Evolutionary conservation across 2,888 invertebrate genomes (phyloP), one percentile per base, ranked within the genome.

Genomic region (Rhyacophila evoluta): DNA sequence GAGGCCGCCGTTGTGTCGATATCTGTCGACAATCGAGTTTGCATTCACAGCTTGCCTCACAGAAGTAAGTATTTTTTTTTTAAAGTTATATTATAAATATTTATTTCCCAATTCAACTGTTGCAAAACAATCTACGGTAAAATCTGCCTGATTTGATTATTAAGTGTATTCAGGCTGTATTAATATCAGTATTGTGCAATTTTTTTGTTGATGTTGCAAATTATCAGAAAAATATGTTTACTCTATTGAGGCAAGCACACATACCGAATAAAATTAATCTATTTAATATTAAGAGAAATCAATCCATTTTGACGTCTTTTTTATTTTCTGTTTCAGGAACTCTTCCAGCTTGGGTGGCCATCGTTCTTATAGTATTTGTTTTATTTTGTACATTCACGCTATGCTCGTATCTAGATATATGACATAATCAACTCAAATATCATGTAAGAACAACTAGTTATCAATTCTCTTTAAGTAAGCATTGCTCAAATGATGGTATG

Each of bases 1-100:
- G 96, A 96, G 87, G 95, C 97, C 75, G 97, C 97, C 67, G 94
- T 98, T 83, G 91, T 98, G 83, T 97, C 97, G 86, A 97, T 98
- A 85, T 98, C 98, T 28, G 97, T 98, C 38, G 98, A 98, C 91
- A 98, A 98, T 89, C 94, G 94, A 88, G 93, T 97, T 83, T 94
- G 95, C 86, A 94, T 97, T 85, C 97, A 97, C 89, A 94, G 94
- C 85, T 91, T 97, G 88, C 95, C 95, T 72, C 92, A 92, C 85
- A 91, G 94, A 88, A 92, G 96, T 96, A 86, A 92, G 94, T 91
- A 83, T 72, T 4, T 71, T 19, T 33, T 1, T 70, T 12, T 33
- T 25, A 2, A n/a, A 28, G 2, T 27, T 69, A 3, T 28, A 19
- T n/a, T 15, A 8, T 6, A 55, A 55, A n/a, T n/a, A n/a, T n/a